Base-by-base conservation (phyloP, 2,888 invertebrate genomes). In the Dromius quadrimaculatus region DNA sequence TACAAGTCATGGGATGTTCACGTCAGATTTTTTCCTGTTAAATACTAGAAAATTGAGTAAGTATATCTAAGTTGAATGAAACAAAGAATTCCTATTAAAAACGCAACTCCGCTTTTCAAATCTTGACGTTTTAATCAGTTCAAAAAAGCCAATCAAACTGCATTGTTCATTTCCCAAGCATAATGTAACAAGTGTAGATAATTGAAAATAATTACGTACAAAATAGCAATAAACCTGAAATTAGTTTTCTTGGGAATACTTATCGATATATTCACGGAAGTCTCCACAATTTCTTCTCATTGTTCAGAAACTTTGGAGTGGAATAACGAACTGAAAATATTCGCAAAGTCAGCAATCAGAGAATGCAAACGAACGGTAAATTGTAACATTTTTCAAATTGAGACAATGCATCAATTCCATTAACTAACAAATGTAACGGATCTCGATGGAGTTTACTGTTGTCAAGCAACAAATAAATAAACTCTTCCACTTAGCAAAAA, bases 391-490 rank as follows among this genome's bases (percentile, higher is more conserved):
- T 59, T 59, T 59, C 36, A 59, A 59, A 36, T 15, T 20, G 36
- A 59, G 36, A 59, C 59, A 59, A 59, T 59, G 59, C 59, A 59
- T 59, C 59, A 59, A 41, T 23, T 62, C 23, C 62, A 62, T 62
- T 62, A 41, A 41, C 41, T 38, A 62, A 62, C 23, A 38, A 62
- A 62, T 38, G 23, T 62, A 62, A 62, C 62, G 62, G 62, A 38
- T 54, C 50, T 54, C 28, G 28, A 28, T 28, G 41, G 22, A 62
- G 34, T 62, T 23, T 23, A 62, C 38, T 36, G 59, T 59, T 59
- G 59, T 36, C 59, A 34, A 59, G 59, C 59, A 59, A 6, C 59
- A 59, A 59, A 59, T 59, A 59, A 59, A 59, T 59, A 59, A 59
- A 59, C 59, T 59, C 50, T 54, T 54, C 50, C 50, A 54, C 50